Evolutionary conservation across 2,113 vertebrate genomes (phyloP), one percentile per base, ranked within the genome.

Genomic region (Apistogramma diplotaenia): DNA sequence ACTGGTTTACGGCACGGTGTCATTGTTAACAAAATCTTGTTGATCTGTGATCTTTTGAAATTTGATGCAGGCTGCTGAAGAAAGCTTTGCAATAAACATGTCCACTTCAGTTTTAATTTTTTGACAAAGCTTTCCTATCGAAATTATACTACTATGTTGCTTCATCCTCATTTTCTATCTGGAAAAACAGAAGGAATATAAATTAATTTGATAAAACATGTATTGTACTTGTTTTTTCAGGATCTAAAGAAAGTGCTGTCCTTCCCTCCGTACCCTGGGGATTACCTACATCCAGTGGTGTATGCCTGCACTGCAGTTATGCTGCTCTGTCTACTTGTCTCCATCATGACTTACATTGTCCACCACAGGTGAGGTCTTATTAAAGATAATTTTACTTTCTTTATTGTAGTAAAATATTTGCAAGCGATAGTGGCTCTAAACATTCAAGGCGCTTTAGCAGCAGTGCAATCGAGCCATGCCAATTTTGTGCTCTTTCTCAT

Each of bases 291-390:
- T 95, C 98, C 98, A 72, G 98, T 99, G 94, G 97, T 99, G 85
- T 99, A 99, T 15, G 98, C 97, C 61, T 99, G 98, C 94, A 99
- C 98, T 0, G 97, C 97, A 0, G 97, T 99, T 87, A 97, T 97
- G 97, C 94, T 99, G 84, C 94, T 99, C 76, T 99, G 98, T 85
- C 94, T 99, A 57, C 96, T 99, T 11, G 94, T 97, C 87, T 98
- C 98, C 21, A 95, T 96, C 79, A 84, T 96, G 89, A 99, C 98
- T 86, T 99, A 99, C 82, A 82, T 97, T 56, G 93, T 98, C 58
- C 96, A 98, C 91, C 96, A 96, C 91, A 97, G 97, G 97, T 98
- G 91, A 87, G 79, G 74, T 25, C 23, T 67, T 49, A 67, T 27
- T 27, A 7, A 23, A 67, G 16, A 70, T 70, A 29, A 70, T 49